Evolutionary conservation across 2,797 vertebrate genomes (phyloP), one percentile per base, ranked within the genome.

Genomic region (Gymnoscopelus braueri): DNA sequence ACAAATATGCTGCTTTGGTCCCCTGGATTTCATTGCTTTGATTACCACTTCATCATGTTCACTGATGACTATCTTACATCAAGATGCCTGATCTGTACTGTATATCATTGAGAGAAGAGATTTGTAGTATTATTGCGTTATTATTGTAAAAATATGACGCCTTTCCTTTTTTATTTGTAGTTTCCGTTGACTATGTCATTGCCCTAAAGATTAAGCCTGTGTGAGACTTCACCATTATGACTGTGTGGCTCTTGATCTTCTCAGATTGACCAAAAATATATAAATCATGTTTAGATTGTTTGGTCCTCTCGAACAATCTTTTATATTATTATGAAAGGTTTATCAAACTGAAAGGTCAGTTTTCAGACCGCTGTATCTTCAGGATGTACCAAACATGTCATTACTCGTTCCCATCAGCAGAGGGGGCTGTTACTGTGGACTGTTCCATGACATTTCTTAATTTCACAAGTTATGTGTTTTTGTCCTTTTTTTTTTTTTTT

Each of bases 1-100:
- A 64, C 72, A 58, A 50, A 56, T 67, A 47, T 78, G 75, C 74
- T 82, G 80, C 88, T 83, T 67, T 72, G 35, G 62, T 81, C 65
- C 54, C 71, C 52, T 55, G 69, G 56, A 62, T 77, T 74, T 83
- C 15, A 67, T 47, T 56, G 12, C 5, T 32, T 66, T 79, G 19
- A 65, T 83, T 61, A 63, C 23, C 64, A 80, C 71, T 67, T 74
- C 66, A 12, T 56, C 11, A 24, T 6, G 63, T 63, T 68, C 74
- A 56, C 67, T 4, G 70, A 54, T 35, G 19, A 60, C 15, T 71
- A 10, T 73, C 67, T 61, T 56, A 75, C 68, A 53, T 68, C 53
- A 32, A 76, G 75, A 77, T 81, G 77, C 74, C 80, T 48, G 50
- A 82, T 74, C 67, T 61, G 3, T 64, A 55, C 55, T 62, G 0